These are phyloP conservation scores for Leptoteleia sp. DNA, from an alignment of 1,140 invertebrate genomes.

Conservation along the genomic window DNA sequence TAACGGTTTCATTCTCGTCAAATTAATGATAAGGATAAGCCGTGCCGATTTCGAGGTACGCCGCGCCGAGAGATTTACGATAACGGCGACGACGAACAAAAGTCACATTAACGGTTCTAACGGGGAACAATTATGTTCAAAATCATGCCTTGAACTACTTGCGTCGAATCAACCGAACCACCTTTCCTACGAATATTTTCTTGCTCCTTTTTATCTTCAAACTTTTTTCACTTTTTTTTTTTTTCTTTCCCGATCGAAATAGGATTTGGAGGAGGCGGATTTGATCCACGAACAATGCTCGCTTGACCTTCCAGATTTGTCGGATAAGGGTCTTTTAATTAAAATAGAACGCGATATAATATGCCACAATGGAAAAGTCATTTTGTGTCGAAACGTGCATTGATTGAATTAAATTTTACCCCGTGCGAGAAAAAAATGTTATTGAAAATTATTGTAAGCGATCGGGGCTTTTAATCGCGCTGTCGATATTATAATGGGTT, in stretches of 20 bases:
- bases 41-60: slow-evolving; percentile 20
- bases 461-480: no score
- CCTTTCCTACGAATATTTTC: no score
- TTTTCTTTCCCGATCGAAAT: slow-evolving; percentile 20
- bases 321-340: slow-evolving; percentile 10
- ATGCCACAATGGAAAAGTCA: no score
- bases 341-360: neutral
- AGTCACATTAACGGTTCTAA: slow-evolving; percentile 51
- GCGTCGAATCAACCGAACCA: slow-evolving; percentile 20
- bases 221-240: no score
- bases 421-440: no score
- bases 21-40: slow-evolving; percentile 27
- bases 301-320: neutral
- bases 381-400: no score
- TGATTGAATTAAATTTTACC: no score
- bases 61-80: slow-evolving; percentile 22
- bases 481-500: no score
- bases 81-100: slow-evolving; percentile 28
- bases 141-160: slow-evolving; percentile 37
- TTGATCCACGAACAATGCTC: slow-evolving; percentile 6
- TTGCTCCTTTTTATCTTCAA: no score
- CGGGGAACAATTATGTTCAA: slow-evolving; percentile 36
- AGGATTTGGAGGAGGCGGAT: slow-evolving; percentile 5
- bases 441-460: no score
- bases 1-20: slow-evolving; percentile 23